Conservation (phyloP, 2,113 vertebrate genomes). For the Polypterus senegalus region DNA sequence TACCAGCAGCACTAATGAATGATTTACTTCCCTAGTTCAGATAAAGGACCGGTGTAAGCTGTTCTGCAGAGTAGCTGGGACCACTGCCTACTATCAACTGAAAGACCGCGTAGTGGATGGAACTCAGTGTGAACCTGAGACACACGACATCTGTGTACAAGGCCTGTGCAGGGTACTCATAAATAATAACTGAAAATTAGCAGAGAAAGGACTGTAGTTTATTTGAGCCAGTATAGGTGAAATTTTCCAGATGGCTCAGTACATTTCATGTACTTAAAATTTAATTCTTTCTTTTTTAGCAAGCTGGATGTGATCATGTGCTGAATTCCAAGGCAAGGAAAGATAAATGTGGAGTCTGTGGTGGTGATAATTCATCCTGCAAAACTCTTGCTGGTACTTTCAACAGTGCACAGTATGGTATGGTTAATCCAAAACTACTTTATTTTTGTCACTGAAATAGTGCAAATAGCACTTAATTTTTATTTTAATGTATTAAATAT, state of each 20-base stretch:
- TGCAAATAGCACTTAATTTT: not conserved
- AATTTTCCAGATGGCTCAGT: too few species aligned
- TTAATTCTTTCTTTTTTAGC: slow-evolving; percentile 45
- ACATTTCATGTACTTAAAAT: not conserved
- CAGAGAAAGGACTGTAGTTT: not conserved
- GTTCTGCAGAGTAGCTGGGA: slow-evolving; percentile 84
- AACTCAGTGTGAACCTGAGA: slow-evolving; percentile 80
- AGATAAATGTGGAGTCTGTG: slow-evolving; percentile 92
- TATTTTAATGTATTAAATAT: too few species aligned
- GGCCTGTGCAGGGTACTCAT: slow-evolving; percentile 83
- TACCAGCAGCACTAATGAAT: slow-evolving; percentile 3
- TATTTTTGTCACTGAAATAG: not conserved
- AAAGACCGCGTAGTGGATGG: slow-evolving; percentile 85
- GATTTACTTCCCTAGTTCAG: slow-evolving; percentile 59
- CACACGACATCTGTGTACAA: slow-evolving; percentile 91
- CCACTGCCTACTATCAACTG: slow-evolving; percentile 84
- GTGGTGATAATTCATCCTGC: slow-evolving; percentile 89
- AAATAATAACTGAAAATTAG: not conserved
- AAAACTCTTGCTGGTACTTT: slow-evolving; percentile 77
- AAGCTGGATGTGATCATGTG: slow-evolving; percentile 92
- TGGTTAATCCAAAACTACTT: not conserved
- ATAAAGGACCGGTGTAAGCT: slow-evolving; percentile 97
- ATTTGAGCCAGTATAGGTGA: not conserved
- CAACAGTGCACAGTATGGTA: slow-evolving; percentile 83
- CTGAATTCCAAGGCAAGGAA: slow-evolving; percentile 84